These are phyloP conservation scores for Protobothrops mucrosquamatus DNA, from an alignment of 2,113 vertebrate species.

Conservation along the genomic window DNA sequence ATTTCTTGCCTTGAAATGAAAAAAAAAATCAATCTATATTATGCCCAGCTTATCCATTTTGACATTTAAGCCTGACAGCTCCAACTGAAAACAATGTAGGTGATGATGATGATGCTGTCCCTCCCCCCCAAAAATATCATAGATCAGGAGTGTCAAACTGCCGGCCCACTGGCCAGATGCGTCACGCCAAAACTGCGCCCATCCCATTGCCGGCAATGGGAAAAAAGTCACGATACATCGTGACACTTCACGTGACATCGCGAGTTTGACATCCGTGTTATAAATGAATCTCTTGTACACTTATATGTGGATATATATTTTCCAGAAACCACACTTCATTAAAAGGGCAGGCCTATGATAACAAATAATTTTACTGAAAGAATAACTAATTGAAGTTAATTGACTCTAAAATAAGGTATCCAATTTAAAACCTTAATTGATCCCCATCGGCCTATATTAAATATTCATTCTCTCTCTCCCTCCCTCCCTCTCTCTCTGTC, in stretches of 20 bases:
- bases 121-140: background rate
- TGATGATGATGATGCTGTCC: background rate
- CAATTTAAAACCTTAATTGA: background rate
- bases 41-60: background rate
- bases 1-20: background rate
- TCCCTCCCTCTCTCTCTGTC: background rate
- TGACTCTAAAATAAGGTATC: background rate
- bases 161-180: too few species aligned
- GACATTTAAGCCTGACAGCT: background rate
- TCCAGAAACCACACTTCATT: background rate
- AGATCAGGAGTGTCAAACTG: too few species aligned
- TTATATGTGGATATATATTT: background rate
- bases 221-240: too few species aligned
- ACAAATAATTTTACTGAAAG: background rate
- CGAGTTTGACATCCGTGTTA: too few species aligned
- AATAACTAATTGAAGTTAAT: background rate
- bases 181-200: too few species aligned
- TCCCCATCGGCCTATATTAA: background rate
- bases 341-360: background rate
- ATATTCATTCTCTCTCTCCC: background rate
- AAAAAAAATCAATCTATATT: background rate
- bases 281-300: background rate
- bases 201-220: too few species aligned
- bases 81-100: background rate
- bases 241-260: accelerated